Conservation (phyloP, 53 echinoderm and acorn worm species). For the Zoroaster sp. region DNA sequence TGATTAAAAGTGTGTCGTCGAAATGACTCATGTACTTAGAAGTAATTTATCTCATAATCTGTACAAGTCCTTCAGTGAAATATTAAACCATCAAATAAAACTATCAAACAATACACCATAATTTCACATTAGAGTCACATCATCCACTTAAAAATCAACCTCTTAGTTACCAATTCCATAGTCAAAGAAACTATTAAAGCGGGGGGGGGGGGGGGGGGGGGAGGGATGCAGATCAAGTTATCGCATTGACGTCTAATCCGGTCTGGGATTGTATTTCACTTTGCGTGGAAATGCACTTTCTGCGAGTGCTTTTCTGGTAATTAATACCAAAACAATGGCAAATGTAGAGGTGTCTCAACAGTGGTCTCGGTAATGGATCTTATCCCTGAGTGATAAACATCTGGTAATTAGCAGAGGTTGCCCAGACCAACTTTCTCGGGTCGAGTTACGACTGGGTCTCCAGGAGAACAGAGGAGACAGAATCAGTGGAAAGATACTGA, state of each 20-base stretch:
- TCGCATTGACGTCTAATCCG: background rate
- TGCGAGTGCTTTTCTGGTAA: conserved; percentile 14
- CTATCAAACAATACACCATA: background rate
- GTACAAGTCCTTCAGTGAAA: background rate
- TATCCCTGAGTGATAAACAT: conserved; percentile 6
- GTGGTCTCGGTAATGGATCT: background rate
- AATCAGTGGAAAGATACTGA: no score
- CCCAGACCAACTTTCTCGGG: background rate
- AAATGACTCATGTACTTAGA: no score
- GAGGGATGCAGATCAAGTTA: background rate
- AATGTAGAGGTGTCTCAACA: background rate
- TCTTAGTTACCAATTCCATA: background rate
- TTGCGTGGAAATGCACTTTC: conserved; percentile 4
- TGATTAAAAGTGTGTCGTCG: background rate
- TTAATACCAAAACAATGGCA: conserved; percentile 1
- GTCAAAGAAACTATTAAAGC: background rate
- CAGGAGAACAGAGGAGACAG: no score
- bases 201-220: background rate
- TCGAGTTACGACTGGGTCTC: background rate
- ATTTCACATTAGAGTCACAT: background rate
- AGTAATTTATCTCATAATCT: no score
- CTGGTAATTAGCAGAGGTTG: conserved; percentile 27
- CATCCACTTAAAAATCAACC: background rate
- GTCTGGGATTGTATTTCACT: background rate
- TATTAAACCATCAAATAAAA: background rate